Conservation (phyloP, 2,888 invertebrate genomes). For the Drosophila cracens region DNA sequence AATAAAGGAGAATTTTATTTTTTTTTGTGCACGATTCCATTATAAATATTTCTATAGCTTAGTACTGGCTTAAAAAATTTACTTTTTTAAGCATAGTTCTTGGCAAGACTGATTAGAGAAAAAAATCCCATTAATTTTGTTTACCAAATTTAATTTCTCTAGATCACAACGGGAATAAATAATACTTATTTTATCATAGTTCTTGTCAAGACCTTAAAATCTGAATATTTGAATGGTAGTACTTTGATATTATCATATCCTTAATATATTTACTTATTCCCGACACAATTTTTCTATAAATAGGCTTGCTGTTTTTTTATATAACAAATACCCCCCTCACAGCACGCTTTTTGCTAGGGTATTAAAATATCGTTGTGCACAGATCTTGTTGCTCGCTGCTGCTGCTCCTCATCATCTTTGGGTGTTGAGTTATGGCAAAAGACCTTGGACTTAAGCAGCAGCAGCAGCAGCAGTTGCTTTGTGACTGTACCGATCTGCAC, state of each 20-base stretch:
- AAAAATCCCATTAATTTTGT: too few relatives aligned
- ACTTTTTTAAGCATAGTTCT: too few relatives aligned
- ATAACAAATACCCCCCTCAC: neutral
- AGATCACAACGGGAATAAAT: neutral
- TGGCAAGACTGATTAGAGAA: too few relatives aligned
- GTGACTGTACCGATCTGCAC: slow-evolving; percentile 55
- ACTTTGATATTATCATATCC: neutral
- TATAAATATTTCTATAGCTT: too few relatives aligned
- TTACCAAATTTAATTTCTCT: neutral
- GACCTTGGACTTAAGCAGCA: slow-evolving; percentile 67
- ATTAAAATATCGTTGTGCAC: slow-evolving; percentile 2
- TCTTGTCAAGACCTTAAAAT: neutral
- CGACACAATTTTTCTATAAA: neutral
- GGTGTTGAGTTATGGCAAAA: slow-evolving; percentile 67
- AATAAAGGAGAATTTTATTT: neutral
- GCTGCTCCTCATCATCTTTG: slow-evolving; percentile 60
- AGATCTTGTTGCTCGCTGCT: slow-evolving; percentile 6
- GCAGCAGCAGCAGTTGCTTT: slow-evolving; percentile 29
- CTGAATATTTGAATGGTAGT: neutral
- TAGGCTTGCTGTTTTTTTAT: neutral
- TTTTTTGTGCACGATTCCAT: neutral
- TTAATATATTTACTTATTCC: neutral
- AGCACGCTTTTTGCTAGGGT: neutral
- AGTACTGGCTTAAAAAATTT: too few relatives aligned
- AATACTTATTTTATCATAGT: neutral